Evolutionary conservation across 2,888 invertebrate species (phyloP), one percentile per base, ranked within the genome.

Genomic region (Tolmerus cingulatus): DNA sequence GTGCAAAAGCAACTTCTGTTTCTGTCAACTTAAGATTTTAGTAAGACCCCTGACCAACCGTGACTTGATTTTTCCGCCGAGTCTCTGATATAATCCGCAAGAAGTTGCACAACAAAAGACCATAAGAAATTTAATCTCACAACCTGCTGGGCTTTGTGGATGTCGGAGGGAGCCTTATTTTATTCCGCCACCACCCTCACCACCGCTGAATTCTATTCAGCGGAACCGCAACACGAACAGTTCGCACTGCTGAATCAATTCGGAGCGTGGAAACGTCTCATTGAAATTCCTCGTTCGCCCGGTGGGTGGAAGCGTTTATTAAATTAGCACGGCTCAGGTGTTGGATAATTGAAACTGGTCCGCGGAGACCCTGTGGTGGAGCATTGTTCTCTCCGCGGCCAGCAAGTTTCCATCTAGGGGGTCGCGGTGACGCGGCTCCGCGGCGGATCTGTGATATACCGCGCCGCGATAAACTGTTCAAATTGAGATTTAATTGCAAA

Each of bases 401-500:
- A 66, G 66, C 66, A 66, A 27, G 66, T 23, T 66, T 66, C 66
- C 66, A 66, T 66, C 66, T 66, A 12, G 23, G 66, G 23, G 66
- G 27, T 66, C 23, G 12, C 66, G 19, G 12, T 66, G 66, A 66
- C 27, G 9, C 66, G 66, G 14, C 19, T 66, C 66, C 27, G 27
- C 12, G 23, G 23, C 66, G 12, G 19, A 9, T 66, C 12, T 23
- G 51, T 66, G 27, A 23, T n/a, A 66, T 27, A 27, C 19, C 27
- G 40, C 27, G 23, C 19, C 37, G 77, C 66, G 77, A 77, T 77
- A 77, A 77, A 77, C 19, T 37, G 77, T 9, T 40, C 77, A 77
- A 40, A 77, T 77, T 40, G 77, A 40, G 37, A 40, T 77, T 77
- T 77, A 77, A 77, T 77, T 77, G 77, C 30, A 19, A 66, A 66